A percentile compares a stretch with the other conserved stretches of the same genome.
These are phyloP conservation scores for Eulithis testata DNA, from an alignment of 2,888 invertebrate species.

Conservation along the genomic window DNA sequence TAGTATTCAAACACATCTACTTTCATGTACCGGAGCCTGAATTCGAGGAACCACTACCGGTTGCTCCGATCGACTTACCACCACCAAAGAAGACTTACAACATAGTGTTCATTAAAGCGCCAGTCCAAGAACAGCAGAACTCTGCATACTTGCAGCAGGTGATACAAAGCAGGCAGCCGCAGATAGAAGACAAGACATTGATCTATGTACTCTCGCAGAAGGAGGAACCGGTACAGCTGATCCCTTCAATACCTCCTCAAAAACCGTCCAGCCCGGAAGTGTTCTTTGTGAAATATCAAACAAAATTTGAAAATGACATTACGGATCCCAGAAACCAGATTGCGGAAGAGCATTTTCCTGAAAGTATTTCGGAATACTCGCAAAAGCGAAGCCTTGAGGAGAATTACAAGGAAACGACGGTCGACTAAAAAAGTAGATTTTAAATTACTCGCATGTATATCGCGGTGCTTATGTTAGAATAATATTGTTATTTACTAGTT, in stretches of 20 bases:
- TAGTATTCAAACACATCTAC: slow-evolving; percentile 89
- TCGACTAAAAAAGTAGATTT: not conserved
- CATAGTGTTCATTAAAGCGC: slow-evolving; percentile 91
- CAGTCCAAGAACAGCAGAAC: slow-evolving; percentile 85
- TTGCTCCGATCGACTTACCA: slow-evolving; percentile 60
- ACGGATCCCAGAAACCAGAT: slow-evolving; percentile 43
- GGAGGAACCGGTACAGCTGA: slow-evolving; percentile 80
- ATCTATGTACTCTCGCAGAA: slow-evolving; percentile 90
- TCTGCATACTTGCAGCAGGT: slow-evolving; percentile 68
- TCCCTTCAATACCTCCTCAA: slow-evolving; percentile 35
- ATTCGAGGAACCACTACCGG: slow-evolving; percentile 81
- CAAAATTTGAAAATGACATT: slow-evolving; percentile 35
- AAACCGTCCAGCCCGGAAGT: slow-evolving; percentile 86
- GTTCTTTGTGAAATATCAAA: slow-evolving; percentile 87
- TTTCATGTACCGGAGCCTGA: slow-evolving; percentile 91
- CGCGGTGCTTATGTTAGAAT: not conserved
- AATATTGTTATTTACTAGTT: slow-evolving; percentile 2
- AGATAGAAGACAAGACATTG: slow-evolving; percentile 88
- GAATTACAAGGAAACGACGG: not conserved
- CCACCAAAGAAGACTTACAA: slow-evolving; percentile 88
- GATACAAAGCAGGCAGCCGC: slow-evolving; percentile 84
- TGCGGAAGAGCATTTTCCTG: slow-evolving; percentile 35
- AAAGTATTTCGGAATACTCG: slow-evolving; percentile 38
- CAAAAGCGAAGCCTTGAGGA: slow-evolving; percentile 36
- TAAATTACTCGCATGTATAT: not conserved